Evolutionary conservation across 2,888 invertebrate genomes (phyloP), one percentile per base, ranked within the genome.

Genomic region (Drosophila flavopinicola): DNA sequence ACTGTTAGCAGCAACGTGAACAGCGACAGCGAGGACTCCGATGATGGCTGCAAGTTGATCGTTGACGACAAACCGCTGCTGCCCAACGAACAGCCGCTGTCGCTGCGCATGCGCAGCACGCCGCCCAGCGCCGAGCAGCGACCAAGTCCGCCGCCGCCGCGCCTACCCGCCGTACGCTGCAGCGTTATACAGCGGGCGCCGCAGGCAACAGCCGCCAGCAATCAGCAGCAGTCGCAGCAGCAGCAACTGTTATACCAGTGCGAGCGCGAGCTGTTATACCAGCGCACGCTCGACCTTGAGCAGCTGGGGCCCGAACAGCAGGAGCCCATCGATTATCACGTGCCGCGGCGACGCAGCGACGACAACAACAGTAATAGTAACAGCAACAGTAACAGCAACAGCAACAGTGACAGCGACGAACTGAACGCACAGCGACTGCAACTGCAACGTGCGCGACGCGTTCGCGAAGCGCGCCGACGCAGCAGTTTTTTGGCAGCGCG

Each of bases 301-400:
- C 88, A 91, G 57, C 64, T 90, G 37, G 94, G 94, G 80, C 95
- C 95, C 0, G 95, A 94, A 89, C 95, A 96, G 91, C 96, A 97
- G 65, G 96, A 96, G 82, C 97, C 97, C 0, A 97, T 97, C 65
- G 96, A 97, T 89, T 97, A 97, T 89, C 96, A 94, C 87, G 95
- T 97, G 73, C 96, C 96, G 20, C 96, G 96, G 90, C 94, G 95
- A 85, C 93, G 94, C 64, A 94, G 94, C 6, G 78, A 82, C 5
- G 20, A 2, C 20, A 4, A 3, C 20, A 4, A 20, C 20, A 4
- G 2, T 4, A 4, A 20, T 4, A 4, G 2, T 20, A 4, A 20
- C 20, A 4, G 2, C 20, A 4, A 20, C 20, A 4, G 2, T 4
- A 4, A 20, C 20, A 4, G 2, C 2, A 20, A 20, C 20, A 20